These are phyloP conservation scores for Oryzias sinensis DNA, from an alignment of 2,797 vertebrate species.

Conservation along the genomic window DNA sequence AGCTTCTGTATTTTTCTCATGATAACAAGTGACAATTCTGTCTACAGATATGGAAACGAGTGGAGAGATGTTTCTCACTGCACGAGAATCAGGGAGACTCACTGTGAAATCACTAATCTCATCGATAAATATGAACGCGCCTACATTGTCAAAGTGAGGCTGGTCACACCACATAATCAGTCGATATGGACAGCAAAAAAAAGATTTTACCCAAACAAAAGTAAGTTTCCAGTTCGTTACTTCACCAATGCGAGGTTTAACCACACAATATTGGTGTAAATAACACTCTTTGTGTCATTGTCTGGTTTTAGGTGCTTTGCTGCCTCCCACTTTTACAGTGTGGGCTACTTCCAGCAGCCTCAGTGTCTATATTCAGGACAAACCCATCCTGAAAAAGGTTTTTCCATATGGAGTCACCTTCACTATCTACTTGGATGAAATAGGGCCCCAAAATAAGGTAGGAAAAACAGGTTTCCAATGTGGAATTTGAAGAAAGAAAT, in stretches of 20 bases:
- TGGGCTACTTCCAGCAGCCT: slow-evolving; percentile 58
- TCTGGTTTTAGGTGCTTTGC: slow-evolving; percentile 55
- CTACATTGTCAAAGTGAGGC: slow-evolving; percentile 62
- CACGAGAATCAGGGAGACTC: slow-evolving; percentile 7
- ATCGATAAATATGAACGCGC: accelerated
- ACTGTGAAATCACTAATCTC: slow-evolving; percentile 52
- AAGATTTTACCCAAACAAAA: slow-evolving; percentile 24
- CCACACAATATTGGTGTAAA: background rate
- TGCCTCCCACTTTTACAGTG: slow-evolving; percentile 68
- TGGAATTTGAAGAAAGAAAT: background rate
- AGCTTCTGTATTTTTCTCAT: background rate
- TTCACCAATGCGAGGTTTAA: background rate
- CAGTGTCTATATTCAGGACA: slow-evolving; percentile 58
- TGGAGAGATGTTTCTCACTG: slow-evolving; percentile 52
- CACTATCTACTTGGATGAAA: slow-evolving; percentile 58
- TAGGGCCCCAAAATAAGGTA: slow-evolving; percentile 54
- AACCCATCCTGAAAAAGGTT: slow-evolving; percentile 49
- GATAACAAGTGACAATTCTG: background rate
- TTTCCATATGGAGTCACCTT: slow-evolving; percentile 62
- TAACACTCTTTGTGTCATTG: background rate
- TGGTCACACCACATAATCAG: slow-evolving; percentile 1
- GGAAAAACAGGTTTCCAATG: background rate
- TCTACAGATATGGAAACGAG: background rate
- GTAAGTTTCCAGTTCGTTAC: slow-evolving; percentile 53
- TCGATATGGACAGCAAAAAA: background rate